Evolutionary conservation across 1,140 invertebrate species (phyloP).

Genomic region (Macrostomum lignano): DNA sequence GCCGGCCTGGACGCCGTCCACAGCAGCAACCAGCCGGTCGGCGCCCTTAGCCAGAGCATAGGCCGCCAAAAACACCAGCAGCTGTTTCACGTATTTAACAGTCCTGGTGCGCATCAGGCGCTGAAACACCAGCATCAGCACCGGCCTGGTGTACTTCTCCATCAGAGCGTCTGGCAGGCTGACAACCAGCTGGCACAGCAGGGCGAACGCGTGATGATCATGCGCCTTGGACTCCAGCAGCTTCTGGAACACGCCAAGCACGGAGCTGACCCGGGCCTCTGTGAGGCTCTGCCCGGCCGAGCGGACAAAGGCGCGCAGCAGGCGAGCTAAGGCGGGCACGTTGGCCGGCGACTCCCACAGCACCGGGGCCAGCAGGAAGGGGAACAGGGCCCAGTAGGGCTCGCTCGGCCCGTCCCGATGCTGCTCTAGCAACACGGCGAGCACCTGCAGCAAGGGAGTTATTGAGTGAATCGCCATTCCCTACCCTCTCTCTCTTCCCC

Average conservation of each 20-base stretch:
- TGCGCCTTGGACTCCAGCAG: conserved; percentile 71
- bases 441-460: too few species aligned
- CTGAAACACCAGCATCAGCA: conserved; percentile 66
- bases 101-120: conserved; percentile 65
- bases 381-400: conserved; percentile 53
- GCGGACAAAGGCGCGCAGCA: conserved; percentile 54
- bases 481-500: too few species aligned
- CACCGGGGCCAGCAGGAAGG: conserved; percentile 50
- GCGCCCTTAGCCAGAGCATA: conserved; percentile 50
- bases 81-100: conserved; percentile 52
- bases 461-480: too few species aligned
- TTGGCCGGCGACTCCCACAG: conserved; percentile 72
- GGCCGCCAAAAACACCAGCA: conserved; percentile 61
- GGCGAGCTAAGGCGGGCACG: conserved; percentile 55
- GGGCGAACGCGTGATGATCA: conserved; percentile 75
- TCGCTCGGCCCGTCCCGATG: conserved; percentile 23
- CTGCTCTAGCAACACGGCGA: conserved; percentile 61
- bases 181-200: conserved; percentile 53
- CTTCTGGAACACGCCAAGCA: conserved; percentile 81
- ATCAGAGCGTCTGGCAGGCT: conserved; percentile 38
- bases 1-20: conserved; percentile 58
- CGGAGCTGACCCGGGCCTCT: conserved; percentile 12
- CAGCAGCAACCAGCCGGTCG: conserved; percentile 38
- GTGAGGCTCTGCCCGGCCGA: conserved; percentile 43
- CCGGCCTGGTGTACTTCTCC: conserved; percentile 48